These are phyloP conservation scores for Paracentrotus lividus DNA, from an alignment of 53 echinoderm and acorn worm genomes.

Conservation along the genomic window DNA sequence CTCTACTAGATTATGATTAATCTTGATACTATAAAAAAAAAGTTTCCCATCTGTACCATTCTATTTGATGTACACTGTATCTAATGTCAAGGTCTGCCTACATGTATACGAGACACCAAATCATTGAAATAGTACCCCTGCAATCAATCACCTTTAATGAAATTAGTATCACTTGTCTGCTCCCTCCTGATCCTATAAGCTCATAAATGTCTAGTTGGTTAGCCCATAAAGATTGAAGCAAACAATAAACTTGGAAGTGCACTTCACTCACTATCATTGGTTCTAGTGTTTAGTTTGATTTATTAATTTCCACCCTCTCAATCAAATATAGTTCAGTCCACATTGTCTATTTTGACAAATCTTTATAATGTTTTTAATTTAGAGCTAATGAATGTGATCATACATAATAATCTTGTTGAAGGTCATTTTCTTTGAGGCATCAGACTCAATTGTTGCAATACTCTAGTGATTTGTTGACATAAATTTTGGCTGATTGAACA, in stretches of 20 bases:
- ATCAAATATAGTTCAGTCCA: not conserved
- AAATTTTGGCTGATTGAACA: too few species aligned
- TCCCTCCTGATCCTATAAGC: not conserved
- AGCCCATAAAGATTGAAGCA: not conserved
- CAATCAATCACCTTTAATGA: slow-evolving; percentile 4
- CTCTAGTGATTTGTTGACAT: too few species aligned
- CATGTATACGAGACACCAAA: not conserved
- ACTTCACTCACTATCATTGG: not conserved
- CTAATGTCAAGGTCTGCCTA: not conserved
- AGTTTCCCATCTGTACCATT: too few species aligned
- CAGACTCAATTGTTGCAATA: too few species aligned
- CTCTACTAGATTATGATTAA: too few species aligned
- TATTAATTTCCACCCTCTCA: not conserved
- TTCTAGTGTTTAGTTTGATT: not conserved
- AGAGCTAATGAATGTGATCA: too few species aligned
- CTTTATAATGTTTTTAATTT: too few species aligned
- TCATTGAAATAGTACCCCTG: not conserved
- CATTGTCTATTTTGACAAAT: too few species aligned
- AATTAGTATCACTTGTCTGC: not conserved
- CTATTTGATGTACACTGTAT: too few species aligned
- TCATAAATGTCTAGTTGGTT: not conserved
- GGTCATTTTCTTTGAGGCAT: too few species aligned
- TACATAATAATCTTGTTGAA: too few species aligned
- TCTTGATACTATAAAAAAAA: too few species aligned
- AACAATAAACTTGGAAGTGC: not conserved